These are phyloP conservation scores for Alosa alosa DNA, from an alignment of 2,113 vertebrate genomes.

Conservation along the genomic window DNA sequence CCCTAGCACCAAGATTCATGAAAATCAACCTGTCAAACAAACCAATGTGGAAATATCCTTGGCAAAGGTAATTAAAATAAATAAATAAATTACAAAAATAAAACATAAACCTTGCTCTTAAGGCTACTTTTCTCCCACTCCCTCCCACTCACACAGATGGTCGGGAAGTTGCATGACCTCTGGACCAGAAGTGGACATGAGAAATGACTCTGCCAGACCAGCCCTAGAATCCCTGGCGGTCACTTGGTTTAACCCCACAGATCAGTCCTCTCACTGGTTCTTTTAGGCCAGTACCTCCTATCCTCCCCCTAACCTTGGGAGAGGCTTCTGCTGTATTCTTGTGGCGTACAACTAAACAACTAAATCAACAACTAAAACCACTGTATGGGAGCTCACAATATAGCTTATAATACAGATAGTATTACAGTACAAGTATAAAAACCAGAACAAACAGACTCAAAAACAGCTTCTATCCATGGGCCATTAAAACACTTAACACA, in stretches of 20 bases:
- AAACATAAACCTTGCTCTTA: background rate
- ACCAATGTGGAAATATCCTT: too few species aligned
- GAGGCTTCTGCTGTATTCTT: too few species aligned
- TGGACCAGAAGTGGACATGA: conserved; percentile 28
- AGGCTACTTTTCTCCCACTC: background rate
- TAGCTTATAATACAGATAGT: background rate
- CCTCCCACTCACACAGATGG: background rate
- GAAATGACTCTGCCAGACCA: conserved; percentile 27
- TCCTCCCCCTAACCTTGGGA: background rate
- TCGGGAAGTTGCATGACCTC: conserved; percentile 11
- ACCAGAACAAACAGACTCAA: too few species aligned
- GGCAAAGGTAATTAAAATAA: background rate
- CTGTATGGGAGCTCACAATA: background rate
- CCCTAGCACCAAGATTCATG: too few species aligned
- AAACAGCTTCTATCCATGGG: too few species aligned
- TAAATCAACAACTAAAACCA: too few species aligned
- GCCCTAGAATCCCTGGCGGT: conserved; percentile 18
- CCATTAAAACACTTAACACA: too few species aligned
- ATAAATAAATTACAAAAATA: rapidly evolving
- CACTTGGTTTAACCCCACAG: background rate
- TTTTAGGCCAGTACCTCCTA: background rate
- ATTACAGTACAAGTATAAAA: too few species aligned
- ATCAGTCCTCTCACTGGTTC: too few species aligned
- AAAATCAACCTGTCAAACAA: too few species aligned
- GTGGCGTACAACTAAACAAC: too few species aligned